These are phyloP conservation scores for Drosophila lini DNA, from an alignment of 1,140 invertebrate species.

Conservation along the genomic window DNA sequence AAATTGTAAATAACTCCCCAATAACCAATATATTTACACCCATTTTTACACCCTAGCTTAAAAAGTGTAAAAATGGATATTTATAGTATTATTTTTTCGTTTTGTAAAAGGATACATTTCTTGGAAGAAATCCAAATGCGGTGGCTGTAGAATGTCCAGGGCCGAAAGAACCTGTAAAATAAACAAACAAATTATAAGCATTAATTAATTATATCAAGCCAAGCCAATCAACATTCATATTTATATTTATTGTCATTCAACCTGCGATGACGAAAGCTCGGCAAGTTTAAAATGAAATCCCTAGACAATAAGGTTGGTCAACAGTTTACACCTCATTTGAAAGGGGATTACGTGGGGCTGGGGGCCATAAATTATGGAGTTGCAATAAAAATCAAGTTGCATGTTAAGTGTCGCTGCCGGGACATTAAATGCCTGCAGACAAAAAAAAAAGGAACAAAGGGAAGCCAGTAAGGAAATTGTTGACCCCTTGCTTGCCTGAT, in stretches of 20 bases:
- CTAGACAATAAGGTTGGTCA: slow-evolving; percentile 31
- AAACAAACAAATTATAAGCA: slow-evolving; percentile 31
- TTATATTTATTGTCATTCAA: slow-evolving; percentile 2
- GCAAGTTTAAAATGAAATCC: slow-evolving; percentile 29
- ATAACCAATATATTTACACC: neutral
- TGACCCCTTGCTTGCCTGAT: slow-evolving; percentile 59
- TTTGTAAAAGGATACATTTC: slow-evolving; percentile 97
- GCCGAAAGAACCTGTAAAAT: slow-evolving; percentile 95
- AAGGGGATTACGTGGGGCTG: slow-evolving; percentile 16
- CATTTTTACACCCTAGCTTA: neutral
- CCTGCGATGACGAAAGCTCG: neutral
- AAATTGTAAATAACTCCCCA: neutral
- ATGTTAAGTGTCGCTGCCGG: slow-evolving; percentile 77
- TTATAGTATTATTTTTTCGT: slow-evolving; percentile 13
- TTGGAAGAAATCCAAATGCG: slow-evolving; percentile 98
- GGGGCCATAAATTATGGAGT: slow-evolving; percentile 62
- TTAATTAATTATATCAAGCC: slow-evolving; percentile 40
- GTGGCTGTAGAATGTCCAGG: slow-evolving; percentile 97
- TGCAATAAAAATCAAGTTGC: slow-evolving; percentile 77
- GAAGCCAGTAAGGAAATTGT: slow-evolving; percentile 41
- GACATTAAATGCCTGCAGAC: slow-evolving; percentile 67
- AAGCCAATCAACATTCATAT: slow-evolving; percentile 14
- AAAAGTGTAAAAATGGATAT: neutral
- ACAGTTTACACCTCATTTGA: slow-evolving; percentile 68
- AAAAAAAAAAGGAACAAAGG: slow-evolving; percentile 26